phyloP scores from a whole-genome alignment of 2,797 vertebrate genomes.

The Helicolenus hilgendorfi region DNA sequence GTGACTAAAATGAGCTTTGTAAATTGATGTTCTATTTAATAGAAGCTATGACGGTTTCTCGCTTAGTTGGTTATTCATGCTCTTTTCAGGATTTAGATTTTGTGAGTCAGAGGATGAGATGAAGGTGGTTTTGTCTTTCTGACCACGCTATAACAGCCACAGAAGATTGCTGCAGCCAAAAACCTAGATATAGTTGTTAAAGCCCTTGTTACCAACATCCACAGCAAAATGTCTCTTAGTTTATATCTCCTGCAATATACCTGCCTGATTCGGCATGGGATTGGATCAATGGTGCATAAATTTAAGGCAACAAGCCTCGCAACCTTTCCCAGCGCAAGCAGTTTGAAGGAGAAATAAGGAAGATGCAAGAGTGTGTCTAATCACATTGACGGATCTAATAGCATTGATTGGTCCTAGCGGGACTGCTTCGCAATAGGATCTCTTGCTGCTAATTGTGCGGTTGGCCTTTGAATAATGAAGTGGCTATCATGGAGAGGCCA shows the following conservation, averaged over 20 bases:
- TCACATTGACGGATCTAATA: constrained; percentile 69
- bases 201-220: constrained; percentile 19
- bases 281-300: constrained; percentile 64
- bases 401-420: constrained; percentile 79
- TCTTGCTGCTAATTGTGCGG: constrained; percentile 72
- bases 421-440: constrained; percentile 55
- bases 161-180: neutral
- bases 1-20: constrained; percentile 36
- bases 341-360: constrained; percentile 46
- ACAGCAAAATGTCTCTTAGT: constrained; percentile 37
- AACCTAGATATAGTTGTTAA: constrained; percentile 19
- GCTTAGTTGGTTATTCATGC: neutral
- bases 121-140: constrained; percentile 1
- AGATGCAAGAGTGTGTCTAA: constrained; percentile 68
- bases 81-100: neutral
- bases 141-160: neutral
- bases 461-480: constrained; percentile 83
- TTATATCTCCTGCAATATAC: constrained; percentile 37
- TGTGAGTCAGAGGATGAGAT: neutral
- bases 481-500: constrained; percentile 36
- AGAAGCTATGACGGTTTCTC: constrained; percentile 4
- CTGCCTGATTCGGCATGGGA: constrained; percentile 41
- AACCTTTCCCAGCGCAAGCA: constrained; percentile 37
- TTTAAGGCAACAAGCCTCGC: constrained; percentile 47
- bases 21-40: neutral